phyloP scores from a whole-genome alignment of 2,797 vertebrate genomes.

The Scolopax bukidnonensis region DNA sequence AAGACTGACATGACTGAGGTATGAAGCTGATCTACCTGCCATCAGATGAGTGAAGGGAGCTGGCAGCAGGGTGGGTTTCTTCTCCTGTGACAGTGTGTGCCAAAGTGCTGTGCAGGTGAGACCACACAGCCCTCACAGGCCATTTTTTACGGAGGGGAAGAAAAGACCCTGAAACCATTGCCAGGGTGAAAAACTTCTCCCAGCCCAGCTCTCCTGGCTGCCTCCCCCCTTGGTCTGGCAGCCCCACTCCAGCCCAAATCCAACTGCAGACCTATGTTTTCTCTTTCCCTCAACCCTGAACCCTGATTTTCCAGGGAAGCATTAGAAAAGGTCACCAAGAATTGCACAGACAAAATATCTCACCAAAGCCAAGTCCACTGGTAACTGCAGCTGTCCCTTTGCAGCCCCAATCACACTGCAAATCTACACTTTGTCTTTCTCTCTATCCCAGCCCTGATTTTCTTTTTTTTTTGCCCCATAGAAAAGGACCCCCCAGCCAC shows the following conservation, averaged over 20 bases:
- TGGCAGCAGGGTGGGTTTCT: background rate
- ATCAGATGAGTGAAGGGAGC: background rate
- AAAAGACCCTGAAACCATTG: background rate
- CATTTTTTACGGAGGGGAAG: background rate
- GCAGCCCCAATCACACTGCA: background rate
- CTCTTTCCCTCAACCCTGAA: background rate
- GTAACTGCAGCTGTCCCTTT: background rate
- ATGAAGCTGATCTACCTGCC: background rate
- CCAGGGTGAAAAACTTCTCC: background rate
- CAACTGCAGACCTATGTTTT: background rate
- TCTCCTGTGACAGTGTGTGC: background rate
- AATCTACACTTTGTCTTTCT: background rate
- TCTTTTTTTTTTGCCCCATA: background rate
- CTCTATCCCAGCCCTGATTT: background rate
- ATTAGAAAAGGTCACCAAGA: background rate
- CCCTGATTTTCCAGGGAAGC: background rate
- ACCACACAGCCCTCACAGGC: background rate
- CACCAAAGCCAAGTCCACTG: background rate
- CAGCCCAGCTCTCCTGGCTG: background rate
- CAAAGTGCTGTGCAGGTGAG: background rate
- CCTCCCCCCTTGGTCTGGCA: background rate
- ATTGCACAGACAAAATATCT: background rate
- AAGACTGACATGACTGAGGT: background rate
- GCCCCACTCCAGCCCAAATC: background rate
- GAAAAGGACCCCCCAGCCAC: background rate